These are phyloP conservation scores for Apis cerana DNA, from an alignment of 1,140 invertebrate species.

Conservation along the genomic window DNA sequence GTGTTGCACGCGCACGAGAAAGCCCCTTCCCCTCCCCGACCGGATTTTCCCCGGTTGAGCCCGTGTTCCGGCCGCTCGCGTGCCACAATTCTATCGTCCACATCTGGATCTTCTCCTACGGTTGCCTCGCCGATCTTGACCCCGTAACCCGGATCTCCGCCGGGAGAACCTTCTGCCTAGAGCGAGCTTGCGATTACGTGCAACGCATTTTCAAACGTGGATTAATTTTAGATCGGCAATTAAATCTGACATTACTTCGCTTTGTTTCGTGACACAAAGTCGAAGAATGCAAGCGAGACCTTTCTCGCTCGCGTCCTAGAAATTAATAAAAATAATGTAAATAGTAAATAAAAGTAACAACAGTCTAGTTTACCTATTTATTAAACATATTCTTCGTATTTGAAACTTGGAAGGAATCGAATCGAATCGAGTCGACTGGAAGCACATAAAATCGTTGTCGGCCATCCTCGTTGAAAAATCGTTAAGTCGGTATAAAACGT, in stretches of 20 bases:
- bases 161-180: too few relatives aligned
- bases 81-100: slow-evolving; percentile 62
- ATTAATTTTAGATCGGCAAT: not conserved
- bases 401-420: too few relatives aligned
- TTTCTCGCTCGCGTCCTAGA: too few relatives aligned
- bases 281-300: too few relatives aligned
- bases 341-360: too few relatives aligned
- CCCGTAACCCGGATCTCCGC: slow-evolving; percentile 41
- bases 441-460: not conserved
- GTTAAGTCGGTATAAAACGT: slow-evolving; percentile 62
- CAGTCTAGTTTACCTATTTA: too few relatives aligned
- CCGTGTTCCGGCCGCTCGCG: slow-evolving; percentile 61
- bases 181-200: not conserved
- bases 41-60: slow-evolving; percentile 60
- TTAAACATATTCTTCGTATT: too few relatives aligned
- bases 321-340: too few relatives aligned
- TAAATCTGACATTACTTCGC: not conserved
- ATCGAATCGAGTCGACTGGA: not conserved
- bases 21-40: not conserved
- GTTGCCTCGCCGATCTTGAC: slow-evolving; percentile 59
- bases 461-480: slow-evolving; percentile 50
- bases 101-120: slow-evolving; percentile 61
- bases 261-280: not conserved
- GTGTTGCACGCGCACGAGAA: slow-evolving; percentile 47
- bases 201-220: not conserved